These are phyloP conservation scores for Sphinx pinastri DNA, from an alignment of 2,888 invertebrate species.

Conservation along the genomic window DNA sequence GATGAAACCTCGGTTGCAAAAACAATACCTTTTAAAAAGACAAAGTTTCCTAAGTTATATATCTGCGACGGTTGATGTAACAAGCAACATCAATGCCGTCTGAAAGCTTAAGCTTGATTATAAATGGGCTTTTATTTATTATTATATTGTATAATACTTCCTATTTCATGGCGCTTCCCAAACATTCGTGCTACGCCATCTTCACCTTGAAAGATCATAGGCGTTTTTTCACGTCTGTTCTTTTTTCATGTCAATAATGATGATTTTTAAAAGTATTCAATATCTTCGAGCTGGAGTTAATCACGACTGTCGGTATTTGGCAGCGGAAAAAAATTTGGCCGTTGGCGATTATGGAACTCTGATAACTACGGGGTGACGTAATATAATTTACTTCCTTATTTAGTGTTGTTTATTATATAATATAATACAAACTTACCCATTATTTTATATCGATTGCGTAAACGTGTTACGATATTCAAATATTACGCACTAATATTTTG, in stretches of 20 bases:
- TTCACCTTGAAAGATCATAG: slow-evolving; percentile 76
- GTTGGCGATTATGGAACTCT: slow-evolving; percentile 60
- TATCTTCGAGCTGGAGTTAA: slow-evolving; percentile 70
- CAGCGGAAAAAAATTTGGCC: slow-evolving; percentile 55
- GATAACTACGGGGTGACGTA: slow-evolving; percentile 67
- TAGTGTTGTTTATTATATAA: slow-evolving; percentile 27
- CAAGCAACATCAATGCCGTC: too few species aligned
- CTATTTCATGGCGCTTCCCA: slow-evolving; percentile 72
- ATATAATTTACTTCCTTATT: slow-evolving; percentile 61
- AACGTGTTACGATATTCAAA: background rate
- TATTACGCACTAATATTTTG: background rate
- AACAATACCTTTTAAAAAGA: too few species aligned
- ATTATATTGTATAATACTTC: slow-evolving; percentile 66
- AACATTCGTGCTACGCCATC: slow-evolving; percentile 72
- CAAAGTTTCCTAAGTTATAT: too few species aligned
- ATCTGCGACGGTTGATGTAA: too few species aligned
- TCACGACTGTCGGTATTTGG: slow-evolving; percentile 70
- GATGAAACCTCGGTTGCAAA: too few species aligned
- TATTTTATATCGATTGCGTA: background rate
- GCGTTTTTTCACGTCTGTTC: slow-evolving; percentile 71
- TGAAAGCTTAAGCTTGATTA: too few species aligned
- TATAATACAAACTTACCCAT: background rate
- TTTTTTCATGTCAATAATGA: slow-evolving; percentile 71
- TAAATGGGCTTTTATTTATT: slow-evolving; percentile 16
- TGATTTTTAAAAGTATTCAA: slow-evolving; percentile 74